A percentile compares a stretch with the other conserved stretches of the same genome.
phyloP scores from a whole-genome alignment of 1,140 invertebrate genomes.

The Cryptotermes secundus region DNA sequence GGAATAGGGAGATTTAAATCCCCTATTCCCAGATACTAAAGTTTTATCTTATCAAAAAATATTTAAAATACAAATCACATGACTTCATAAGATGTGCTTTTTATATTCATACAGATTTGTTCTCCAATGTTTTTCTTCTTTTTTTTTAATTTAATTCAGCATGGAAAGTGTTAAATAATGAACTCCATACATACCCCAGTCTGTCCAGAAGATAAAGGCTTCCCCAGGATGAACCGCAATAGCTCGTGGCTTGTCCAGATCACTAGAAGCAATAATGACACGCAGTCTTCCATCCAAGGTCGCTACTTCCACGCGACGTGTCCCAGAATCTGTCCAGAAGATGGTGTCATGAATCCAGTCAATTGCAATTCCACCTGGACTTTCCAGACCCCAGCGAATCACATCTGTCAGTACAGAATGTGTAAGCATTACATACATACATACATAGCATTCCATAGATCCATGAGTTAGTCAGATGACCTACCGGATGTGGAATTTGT shows the following conservation, averaged over 20 bases:
- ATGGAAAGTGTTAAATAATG: neutral
- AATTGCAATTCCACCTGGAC: slow-evolving; percentile 74
- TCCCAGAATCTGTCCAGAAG: slow-evolving; percentile 86
- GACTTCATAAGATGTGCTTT: too few relatives aligned
- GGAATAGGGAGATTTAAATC: too few relatives aligned
- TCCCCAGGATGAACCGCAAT: slow-evolving; percentile 81
- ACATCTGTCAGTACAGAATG: slow-evolving; percentile 55
- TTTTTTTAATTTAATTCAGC: too few relatives aligned
- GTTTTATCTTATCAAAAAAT: too few relatives aligned
- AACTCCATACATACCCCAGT: slow-evolving; percentile 69
- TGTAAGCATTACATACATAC: neutral
- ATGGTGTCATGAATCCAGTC: slow-evolving; percentile 85
- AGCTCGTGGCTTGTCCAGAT: slow-evolving; percentile 78
- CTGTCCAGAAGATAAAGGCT: slow-evolving; percentile 84
- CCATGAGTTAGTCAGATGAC: too few relatives aligned
- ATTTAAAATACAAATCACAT: too few relatives aligned
- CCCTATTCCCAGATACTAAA: too few relatives aligned
- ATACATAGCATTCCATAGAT: too few relatives aligned
- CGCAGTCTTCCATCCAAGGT: slow-evolving; percentile 70
- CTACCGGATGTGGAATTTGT: too few relatives aligned
- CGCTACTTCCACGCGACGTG: slow-evolving; percentile 76
- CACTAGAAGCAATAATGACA: slow-evolving; percentile 68
- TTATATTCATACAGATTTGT: too few relatives aligned
- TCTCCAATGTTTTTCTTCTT: too few relatives aligned
- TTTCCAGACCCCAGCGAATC: slow-evolving; percentile 75